These are phyloP conservation scores for Notiomystis cincta DNA, from an alignment of 2,113 vertebrate species.

Conservation along the genomic window DNA sequence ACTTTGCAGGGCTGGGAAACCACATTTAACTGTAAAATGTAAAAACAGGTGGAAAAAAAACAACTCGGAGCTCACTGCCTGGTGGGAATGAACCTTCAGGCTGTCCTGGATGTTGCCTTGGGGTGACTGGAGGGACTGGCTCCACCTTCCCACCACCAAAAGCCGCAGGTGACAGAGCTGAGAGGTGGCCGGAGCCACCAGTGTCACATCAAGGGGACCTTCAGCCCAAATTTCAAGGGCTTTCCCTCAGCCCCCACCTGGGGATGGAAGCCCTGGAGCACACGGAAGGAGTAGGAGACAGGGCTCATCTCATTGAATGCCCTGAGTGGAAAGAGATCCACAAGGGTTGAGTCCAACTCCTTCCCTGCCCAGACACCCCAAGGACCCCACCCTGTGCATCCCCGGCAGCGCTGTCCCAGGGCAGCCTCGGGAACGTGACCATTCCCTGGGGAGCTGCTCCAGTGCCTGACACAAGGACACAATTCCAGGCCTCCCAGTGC, in stretches of 20 bases:
- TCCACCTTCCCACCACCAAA: background rate
- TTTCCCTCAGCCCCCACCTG: background rate
- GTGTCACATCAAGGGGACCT: background rate
- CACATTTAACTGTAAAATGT: background rate
- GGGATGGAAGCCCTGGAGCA: background rate
- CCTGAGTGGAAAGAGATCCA: background rate
- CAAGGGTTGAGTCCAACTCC: no score
- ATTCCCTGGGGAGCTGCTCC: background rate
- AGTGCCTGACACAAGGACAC: background rate
- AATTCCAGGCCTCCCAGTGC: background rate
- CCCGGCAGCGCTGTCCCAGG: rapidly evolving
- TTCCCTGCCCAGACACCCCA: background rate
- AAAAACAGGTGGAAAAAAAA: background rate
- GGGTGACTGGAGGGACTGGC: background rate
- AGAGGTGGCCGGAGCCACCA: background rate
- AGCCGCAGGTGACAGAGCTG: background rate
- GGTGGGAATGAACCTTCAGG: background rate
- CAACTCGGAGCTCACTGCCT: background rate
- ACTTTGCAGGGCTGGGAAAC: background rate
- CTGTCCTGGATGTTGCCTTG: background rate
- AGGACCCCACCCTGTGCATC: rapidly evolving
- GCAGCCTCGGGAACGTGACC: background rate
- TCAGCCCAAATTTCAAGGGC: background rate
- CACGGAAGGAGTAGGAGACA: rapidly evolving
- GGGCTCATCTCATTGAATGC: background rate